Evolutionary conservation across 2,888 invertebrate genomes (phyloP), one percentile per base, ranked within the genome.

Genomic region (Hemithea aestivaria): DNA sequence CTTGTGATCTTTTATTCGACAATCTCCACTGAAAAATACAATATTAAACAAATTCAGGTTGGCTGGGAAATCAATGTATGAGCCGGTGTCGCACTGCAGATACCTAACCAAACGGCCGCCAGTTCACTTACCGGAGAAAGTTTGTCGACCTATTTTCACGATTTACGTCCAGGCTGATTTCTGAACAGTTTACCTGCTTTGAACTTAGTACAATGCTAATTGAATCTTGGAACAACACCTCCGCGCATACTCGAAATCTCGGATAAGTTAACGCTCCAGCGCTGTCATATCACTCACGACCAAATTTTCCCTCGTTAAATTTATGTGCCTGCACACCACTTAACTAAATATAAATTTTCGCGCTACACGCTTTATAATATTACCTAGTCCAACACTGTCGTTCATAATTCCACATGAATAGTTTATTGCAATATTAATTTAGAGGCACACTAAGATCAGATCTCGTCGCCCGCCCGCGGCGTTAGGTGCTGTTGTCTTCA

Each of bases 41-140:
- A 12, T 27, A 35, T 20, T 41, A 47, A 45, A 45, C 43, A 48
- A 53, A 57, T 56, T 48, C 45, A 62, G 56, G 61, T 45, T 27
- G 53, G 65, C 57, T 65, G 46, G 36, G 62, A 70, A 72, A 77
- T 76, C 71, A 67, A 74, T 74, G 70, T 67, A 52, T 53, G 55
- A 66, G 56, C 57, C 64, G 51, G 58, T 74, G 81, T 73, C 81
- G 80, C 81, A 80, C 64, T 80, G 80, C 80, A 73, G 80, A 78
- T 76, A 62, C 58, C 62, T 68, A 71, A 57, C 56, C 55, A 56
- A 46, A 43, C 28, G 42, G 46, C 46, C 43, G 41, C 40, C 42
- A 62, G 60, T 62, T 60, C 52, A 54, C 55, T 45, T 57, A 54
- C 46, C 40, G 60, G 65, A 66, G 72, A 73, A 73, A 72, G 69